A percentile compares a stretch with the other conserved stretches of the same genome.
Evolutionary conservation across 1,140 invertebrate genomes (phyloP).

Genomic region (Glossosoma conforme): DNA sequence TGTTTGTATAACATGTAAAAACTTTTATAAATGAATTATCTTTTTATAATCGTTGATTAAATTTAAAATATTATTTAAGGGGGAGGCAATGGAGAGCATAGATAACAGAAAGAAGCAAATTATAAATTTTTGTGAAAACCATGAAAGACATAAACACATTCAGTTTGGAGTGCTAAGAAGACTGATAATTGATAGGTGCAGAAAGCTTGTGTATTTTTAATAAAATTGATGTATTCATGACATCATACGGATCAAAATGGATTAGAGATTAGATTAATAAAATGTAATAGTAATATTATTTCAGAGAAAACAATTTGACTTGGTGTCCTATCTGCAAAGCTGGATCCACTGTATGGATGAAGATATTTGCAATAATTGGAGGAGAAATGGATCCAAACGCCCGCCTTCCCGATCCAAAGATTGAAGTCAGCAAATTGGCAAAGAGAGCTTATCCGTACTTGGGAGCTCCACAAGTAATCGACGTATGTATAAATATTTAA

Average conservation of each 20-base stretch:
- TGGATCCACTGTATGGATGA: slow-evolving; percentile 52
- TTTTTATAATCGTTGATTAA: too few species aligned
- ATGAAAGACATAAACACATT: slow-evolving; percentile 1
- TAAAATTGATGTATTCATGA: slow-evolving; percentile 2
- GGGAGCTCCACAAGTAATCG: slow-evolving; percentile 34
- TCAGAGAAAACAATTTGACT: slow-evolving; percentile 43
- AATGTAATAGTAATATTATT: slow-evolving; percentile 9
- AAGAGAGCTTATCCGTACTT: slow-evolving; percentile 37
- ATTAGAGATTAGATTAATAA: neutral
- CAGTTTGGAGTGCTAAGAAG: slow-evolving; percentile 7
- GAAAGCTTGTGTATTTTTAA: slow-evolving; percentile 1
- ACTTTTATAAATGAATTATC: too few species aligned
- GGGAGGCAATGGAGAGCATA: too few species aligned
- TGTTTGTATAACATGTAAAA: too few species aligned
- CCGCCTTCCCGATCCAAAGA: slow-evolving; percentile 11
- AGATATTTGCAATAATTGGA: slow-evolving; percentile 46
- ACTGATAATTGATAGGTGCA: slow-evolving; percentile 17
- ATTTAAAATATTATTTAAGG: too few species aligned
- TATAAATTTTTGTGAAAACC: slow-evolving; percentile 16
- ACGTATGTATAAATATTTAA: slow-evolving; percentile 28
- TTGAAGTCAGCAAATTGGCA: slow-evolving; percentile 33
- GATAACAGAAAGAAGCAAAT: slow-evolving; percentile 5
- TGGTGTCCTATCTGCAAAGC: slow-evolving; percentile 58
- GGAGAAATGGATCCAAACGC: slow-evolving; percentile 34
- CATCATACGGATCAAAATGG: neutral